phyloP scores from a whole-genome alignment of 2,797 vertebrate species.

The Liparis tanakae region DNA sequence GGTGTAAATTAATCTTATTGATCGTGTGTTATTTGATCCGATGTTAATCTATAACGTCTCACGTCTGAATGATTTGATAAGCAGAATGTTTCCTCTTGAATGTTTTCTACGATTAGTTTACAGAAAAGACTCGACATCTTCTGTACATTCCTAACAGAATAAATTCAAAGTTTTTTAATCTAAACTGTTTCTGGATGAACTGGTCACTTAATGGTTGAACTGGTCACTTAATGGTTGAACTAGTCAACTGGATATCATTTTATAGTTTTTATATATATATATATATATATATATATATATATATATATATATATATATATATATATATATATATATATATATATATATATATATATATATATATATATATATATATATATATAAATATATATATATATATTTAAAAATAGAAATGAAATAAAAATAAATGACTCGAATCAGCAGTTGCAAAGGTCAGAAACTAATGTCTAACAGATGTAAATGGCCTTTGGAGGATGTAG shows the following conservation, averaged over 20 bases:
- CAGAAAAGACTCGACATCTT: conserved; percentile 11
- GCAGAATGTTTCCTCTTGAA: conserved; percentile 24
- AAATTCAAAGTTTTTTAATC: conserved; percentile 27
- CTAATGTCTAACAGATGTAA: not conserved
- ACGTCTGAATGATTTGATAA: conserved; percentile 37
- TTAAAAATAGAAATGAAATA: too few species aligned
- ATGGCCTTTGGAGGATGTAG: conserved; percentile 66
- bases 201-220: too few species aligned
- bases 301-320: too few species aligned
- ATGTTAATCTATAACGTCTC: conserved; percentile 49
- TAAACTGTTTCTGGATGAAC: too few species aligned
- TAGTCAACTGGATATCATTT: too few species aligned
- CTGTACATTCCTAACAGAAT: conserved; percentile 28
- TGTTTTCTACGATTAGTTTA: conserved; percentile 38
- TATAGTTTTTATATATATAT: too few species aligned
- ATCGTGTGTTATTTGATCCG: conserved; percentile 52
- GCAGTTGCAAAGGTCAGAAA: conserved; percentile 45
- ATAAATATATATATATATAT: too few species aligned
- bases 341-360: too few species aligned
- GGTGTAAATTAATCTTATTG: conserved; percentile 58
- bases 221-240: too few species aligned
- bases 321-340: too few species aligned
- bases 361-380: too few species aligned
- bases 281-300: too few species aligned
- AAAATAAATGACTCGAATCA: conserved; percentile 50